Percentiles rank a stretch among this genome's conserved stretches.
Conservation (phyloP, 2,113 vertebrate genomes). For the Machaerirhynchus nigripectus region DNA sequence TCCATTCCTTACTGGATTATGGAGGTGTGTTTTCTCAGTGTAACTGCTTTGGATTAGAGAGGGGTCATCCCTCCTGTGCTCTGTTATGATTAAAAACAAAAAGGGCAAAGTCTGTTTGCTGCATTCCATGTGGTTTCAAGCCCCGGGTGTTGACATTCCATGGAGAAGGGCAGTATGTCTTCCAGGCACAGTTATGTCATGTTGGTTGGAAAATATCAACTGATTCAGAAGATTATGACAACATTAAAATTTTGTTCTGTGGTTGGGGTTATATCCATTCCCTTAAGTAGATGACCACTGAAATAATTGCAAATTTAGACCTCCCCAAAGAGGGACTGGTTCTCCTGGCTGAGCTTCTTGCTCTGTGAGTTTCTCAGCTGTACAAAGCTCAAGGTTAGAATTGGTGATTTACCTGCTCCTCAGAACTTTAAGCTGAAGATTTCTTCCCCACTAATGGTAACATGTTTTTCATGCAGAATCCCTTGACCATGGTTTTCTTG, state of each 20-base stretch:
- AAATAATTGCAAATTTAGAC: not conserved
- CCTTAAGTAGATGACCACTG: not conserved
- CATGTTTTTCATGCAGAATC: not conserved
- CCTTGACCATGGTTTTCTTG: not conserved
- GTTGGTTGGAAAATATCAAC: not conserved
- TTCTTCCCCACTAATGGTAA: not conserved
- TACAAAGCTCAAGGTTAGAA: not conserved
- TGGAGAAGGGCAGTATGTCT: not conserved
- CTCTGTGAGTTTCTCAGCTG: not conserved
- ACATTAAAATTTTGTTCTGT: not conserved
- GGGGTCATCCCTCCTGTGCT: not conserved
- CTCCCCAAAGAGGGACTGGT: not conserved
- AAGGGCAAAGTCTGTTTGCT: not conserved
- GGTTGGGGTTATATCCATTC: not conserved
- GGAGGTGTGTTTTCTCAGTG: not conserved
- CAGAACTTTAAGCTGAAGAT: not conserved
- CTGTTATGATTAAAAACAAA: not conserved
- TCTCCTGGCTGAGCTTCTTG: not conserved
- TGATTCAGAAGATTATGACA: not conserved
- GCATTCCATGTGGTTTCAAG: not conserved
- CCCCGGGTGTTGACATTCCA: accelerated
- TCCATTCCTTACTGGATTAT: not conserved
- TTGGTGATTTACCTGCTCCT: not conserved
- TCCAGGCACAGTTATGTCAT: not conserved
- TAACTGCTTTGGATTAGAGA: not conserved